Evolutionary conservation across 2,113 vertebrate species (phyloP).

Genomic region (Poeciliopsis prolifica): DNA sequence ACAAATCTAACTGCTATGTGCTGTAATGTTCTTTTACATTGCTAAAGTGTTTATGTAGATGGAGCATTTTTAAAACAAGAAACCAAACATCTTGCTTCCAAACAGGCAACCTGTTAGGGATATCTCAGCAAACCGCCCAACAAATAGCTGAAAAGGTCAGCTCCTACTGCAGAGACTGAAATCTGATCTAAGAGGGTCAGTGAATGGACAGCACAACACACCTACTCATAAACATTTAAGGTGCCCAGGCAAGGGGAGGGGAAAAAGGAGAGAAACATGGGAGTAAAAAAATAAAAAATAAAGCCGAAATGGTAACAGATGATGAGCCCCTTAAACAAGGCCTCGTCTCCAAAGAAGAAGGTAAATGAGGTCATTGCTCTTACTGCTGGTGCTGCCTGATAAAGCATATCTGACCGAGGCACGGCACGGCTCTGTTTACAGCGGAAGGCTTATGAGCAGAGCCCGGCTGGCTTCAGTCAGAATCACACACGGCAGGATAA

Average conservation of each 20-base stretch:
- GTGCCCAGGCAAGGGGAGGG: conserved; percentile 3
- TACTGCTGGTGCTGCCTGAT: conserved; percentile 67
- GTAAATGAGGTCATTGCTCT: conserved; percentile 19
- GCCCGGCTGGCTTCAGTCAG: conserved; percentile 52
- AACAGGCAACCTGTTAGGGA: conserved; percentile 19
- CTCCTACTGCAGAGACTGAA: conserved; percentile 52
- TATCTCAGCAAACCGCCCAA: conserved; percentile 23
- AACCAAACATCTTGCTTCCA: conserved; percentile 14
- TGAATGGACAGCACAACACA: conserved; percentile 38
- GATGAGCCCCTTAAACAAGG: not conserved
- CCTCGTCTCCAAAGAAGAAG: not conserved
- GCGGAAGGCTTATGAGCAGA: conserved; percentile 48
- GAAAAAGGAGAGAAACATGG: not conserved
- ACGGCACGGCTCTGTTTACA: conserved; percentile 64
- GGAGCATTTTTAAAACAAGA: not conserved
- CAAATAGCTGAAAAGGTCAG: conserved; percentile 59
- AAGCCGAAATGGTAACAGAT: not conserved
- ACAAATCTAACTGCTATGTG: not conserved
- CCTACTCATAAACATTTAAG: conserved; percentile 10
- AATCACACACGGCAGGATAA: conserved; percentile 60
- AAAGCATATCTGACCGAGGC: conserved; percentile 71
- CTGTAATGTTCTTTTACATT: not conserved
- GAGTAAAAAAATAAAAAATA: not conserved
- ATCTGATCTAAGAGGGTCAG: conserved; percentile 55
- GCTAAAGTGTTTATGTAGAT: too few relatives aligned